A percentile compares a stretch with the other conserved stretches of the same genome.
Conservation (phyloP, 2,888 invertebrate genomes). For the Thera obeliscata region DNA sequence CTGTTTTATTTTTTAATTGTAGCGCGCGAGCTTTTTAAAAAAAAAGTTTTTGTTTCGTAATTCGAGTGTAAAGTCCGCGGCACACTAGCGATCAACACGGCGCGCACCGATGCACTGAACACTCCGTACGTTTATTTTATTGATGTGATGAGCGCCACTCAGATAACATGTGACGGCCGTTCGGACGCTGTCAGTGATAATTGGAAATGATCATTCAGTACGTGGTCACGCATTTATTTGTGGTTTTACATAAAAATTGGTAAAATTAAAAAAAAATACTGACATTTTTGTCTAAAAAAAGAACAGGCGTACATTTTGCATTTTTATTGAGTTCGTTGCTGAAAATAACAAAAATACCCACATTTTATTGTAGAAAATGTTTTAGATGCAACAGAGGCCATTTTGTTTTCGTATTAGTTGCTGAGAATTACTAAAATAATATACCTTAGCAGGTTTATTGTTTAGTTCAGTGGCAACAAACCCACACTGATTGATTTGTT, state of each 20-base stretch:
- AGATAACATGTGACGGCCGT: constrained; percentile 73
- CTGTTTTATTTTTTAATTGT: constrained; percentile 4
- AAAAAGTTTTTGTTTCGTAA: constrained; percentile 35
- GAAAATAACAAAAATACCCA: not conserved
- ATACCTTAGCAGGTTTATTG: too few species aligned
- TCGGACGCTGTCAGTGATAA: constrained; percentile 72
- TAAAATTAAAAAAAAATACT: not conserved
- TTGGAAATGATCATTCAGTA: constrained; percentile 64
- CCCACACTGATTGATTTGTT: constrained; percentile 8
- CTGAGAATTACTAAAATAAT: too few species aligned
- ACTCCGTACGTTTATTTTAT: constrained; percentile 66
- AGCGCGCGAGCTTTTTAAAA: constrained; percentile 9
- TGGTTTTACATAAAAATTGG: not conserved
- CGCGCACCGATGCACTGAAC: constrained; percentile 64
- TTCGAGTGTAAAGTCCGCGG: constrained; percentile 26
- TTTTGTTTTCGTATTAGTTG: too few species aligned
- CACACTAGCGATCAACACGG: constrained; percentile 46
- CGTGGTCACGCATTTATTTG: constrained; percentile 18
- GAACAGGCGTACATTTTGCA: too few species aligned
- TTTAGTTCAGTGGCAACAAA: not conserved
- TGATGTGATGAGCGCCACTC: constrained; percentile 71
- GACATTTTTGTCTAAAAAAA: not conserved
- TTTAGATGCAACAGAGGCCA: too few species aligned
- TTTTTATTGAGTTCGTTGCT: not conserved
- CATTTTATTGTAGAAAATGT: not conserved